phyloP scores from a whole-genome alignment of 2,797 vertebrate species.

The Nannoperca obscura region DNA sequence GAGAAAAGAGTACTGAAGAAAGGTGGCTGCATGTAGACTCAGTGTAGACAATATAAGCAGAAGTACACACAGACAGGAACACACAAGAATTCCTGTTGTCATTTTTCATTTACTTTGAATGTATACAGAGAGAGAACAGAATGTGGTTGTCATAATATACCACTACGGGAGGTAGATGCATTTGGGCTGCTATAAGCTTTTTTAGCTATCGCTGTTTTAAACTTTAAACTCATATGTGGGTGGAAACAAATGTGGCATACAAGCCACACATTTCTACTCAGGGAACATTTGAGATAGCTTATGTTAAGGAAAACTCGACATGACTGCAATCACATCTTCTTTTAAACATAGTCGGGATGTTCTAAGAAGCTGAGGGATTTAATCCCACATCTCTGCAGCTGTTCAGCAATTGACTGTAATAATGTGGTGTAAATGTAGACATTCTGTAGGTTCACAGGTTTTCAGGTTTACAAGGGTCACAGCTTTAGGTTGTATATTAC shows the following conservation, averaged over 20 bases:
- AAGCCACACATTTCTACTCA: constrained; percentile 9
- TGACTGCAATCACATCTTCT: constrained; percentile 31
- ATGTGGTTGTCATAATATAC: constrained; percentile 17
- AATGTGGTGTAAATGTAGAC: constrained; percentile 28
- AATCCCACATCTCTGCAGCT: constrained; percentile 23
- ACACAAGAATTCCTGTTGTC: constrained; percentile 24
- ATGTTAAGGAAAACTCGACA: constrained; percentile 7
- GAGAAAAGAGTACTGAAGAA: not conserved
- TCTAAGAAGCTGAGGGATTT: not conserved
- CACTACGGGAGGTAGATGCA: constrained; percentile 20
- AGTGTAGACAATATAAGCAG: not conserved
- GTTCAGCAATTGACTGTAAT: constrained; percentile 38
- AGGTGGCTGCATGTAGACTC: not conserved
- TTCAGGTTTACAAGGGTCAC: constrained; percentile 8
- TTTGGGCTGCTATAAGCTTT: constrained; percentile 4
- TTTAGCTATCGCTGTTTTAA: constrained; percentile 32
- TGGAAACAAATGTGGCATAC: constrained; percentile 33
- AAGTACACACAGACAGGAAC: not conserved
- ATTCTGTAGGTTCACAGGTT: constrained; percentile 14
- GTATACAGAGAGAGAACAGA: constrained; percentile 11
- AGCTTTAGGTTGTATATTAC: constrained; percentile 8
- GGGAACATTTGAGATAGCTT: not conserved
- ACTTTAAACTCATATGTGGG: not conserved
- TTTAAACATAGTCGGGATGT: constrained; percentile 11
- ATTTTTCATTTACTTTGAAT: constrained; percentile 23